Evolutionary conservation across 2,113 vertebrate genomes (phyloP).

Genomic region (Ceyx melanurus): DNA sequence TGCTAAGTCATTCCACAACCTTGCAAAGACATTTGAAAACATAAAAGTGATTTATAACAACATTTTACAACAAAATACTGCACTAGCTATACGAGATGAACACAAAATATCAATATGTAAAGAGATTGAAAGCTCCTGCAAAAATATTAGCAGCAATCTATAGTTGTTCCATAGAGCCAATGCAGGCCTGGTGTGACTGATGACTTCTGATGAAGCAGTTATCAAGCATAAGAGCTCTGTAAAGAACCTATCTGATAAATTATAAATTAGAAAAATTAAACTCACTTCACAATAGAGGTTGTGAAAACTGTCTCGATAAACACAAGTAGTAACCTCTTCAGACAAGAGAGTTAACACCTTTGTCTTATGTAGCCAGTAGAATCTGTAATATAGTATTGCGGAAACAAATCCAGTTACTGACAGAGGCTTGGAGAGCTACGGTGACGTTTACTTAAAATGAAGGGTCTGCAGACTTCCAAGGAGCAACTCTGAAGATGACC

Average conservation of each 20-base stretch:
- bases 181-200: neutral
- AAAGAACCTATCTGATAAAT: neutral
- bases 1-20: constrained; percentile 57
- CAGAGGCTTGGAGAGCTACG: neutral
- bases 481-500: neutral
- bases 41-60: constrained; percentile 50
- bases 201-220: neutral
- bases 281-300: neutral
- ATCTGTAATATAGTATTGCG: neutral
- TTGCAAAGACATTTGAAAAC: constrained; percentile 44
- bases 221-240: neutral
- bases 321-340: neutral
- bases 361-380: neutral
- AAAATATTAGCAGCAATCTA: neutral
- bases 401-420: neutral
- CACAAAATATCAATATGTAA: neutral
- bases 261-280: neutral
- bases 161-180: neutral
- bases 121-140: neutral
- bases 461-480: neutral
- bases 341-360: neutral
- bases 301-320: neutral
- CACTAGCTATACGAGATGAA: neutral
- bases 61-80: constrained; percentile 25
- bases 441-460: neutral